Evolutionary conservation across 2,888 invertebrate species (phyloP), one percentile per base, ranked within the genome.

Genomic region (Pachydiplax longipennis): DNA sequence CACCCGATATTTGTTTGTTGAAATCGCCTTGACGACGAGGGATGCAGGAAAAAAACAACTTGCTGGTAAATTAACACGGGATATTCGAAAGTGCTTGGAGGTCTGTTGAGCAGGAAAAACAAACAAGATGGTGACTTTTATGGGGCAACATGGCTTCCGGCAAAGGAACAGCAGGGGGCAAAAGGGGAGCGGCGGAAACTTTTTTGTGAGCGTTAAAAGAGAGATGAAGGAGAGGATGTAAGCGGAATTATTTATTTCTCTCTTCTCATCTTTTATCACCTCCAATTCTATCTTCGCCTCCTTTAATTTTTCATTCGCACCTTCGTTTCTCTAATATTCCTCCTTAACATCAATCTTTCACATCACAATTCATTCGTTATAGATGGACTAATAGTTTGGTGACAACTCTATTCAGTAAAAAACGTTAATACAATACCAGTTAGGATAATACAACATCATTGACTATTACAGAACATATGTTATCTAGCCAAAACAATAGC

Each of bases 61-160:
- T 31, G 4, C 13, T 31, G 31, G 25, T 25, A 73, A 73, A 31
- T 73, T 73, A 31, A 31, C 31, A 31, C 73, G 31, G 25, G 31
- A 73, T 53, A 73, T 73, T 31, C 31, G 73, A 73, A 8, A 65
- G 22, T n/a, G 65, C 65, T 12, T 61, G 18, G 6, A 18, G n/a
- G 6, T 35, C 58, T 5, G 53, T 83, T 83, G 44, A 22, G 61
- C 61, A 25, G 58, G 61, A 61, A 87, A n/a, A 65, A 87, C 87
- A 87, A 87, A 87, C 87, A 87, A 87, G 87, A 87, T 87, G 87
- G 87, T 87, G 87, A 87, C 65, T 87, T 73, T 87, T 61, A 87
- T 87, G 61, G 87, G n/a, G 22, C 87, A 87, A 87, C 61, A 87
- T 87, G 87, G 87, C 87, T 58, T 22, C 58, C 58, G 37, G 73